A percentile compares a stretch with the other conserved stretches of the same genome.
Conservation (phyloP, 2,113 vertebrate genomes). For the Barnardius zonarius region DNA sequence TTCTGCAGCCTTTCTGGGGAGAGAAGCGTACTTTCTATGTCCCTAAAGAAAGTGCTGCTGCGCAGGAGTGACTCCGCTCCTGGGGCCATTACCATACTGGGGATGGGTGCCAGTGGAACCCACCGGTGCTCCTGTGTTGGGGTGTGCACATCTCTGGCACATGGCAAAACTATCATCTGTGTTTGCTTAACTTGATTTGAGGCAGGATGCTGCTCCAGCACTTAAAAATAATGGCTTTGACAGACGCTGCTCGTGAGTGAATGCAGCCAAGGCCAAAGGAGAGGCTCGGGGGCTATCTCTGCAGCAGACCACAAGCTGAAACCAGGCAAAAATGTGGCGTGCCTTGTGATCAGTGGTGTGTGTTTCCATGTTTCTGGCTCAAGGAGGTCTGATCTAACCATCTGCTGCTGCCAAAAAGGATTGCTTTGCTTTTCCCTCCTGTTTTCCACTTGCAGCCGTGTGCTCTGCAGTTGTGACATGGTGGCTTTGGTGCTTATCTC, state of each 20-base stretch:
- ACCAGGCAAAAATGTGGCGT: background rate
- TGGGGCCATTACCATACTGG: rapidly evolving
- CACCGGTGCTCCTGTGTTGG: rapidly evolving
- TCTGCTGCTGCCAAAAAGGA: background rate
- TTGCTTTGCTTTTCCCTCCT: background rate
- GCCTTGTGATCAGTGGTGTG: rapidly evolving
- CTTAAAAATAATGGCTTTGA: background rate
- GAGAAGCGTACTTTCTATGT: background rate
- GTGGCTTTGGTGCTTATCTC: background rate
- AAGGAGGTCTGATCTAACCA: background rate
- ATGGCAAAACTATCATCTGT: background rate
- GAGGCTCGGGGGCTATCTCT: rapidly evolving
- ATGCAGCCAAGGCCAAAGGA: rapidly evolving
- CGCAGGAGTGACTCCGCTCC: background rate
- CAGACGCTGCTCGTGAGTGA: background rate
- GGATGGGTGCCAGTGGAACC: rapidly evolving
- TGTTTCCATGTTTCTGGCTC: background rate
- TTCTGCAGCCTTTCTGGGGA: background rate
- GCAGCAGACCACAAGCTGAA: background rate
- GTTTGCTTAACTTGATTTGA: background rate
- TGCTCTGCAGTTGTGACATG: background rate
- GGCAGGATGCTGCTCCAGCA: background rate
- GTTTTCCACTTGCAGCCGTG: background rate
- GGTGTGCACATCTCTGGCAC: background rate
- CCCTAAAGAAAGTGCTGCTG: background rate